These are phyloP conservation scores for Littorina saxatilis DNA, from an alignment of 1,140 invertebrate species.

Conservation along the genomic window DNA sequence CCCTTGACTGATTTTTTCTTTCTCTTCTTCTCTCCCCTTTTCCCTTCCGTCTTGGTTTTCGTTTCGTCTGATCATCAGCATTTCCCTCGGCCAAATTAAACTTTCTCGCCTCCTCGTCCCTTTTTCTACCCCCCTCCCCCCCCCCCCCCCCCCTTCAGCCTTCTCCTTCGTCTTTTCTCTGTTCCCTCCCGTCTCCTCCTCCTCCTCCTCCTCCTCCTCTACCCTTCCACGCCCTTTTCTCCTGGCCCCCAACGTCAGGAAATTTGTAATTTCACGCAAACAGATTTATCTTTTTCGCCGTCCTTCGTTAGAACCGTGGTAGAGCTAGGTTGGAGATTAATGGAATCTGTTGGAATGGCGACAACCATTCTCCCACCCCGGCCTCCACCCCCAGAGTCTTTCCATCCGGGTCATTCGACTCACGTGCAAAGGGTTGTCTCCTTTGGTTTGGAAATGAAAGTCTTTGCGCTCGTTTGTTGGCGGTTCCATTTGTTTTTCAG, in stretches of 20 bases:
- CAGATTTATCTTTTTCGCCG: slow-evolving; percentile 15
- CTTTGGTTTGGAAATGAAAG: background rate
- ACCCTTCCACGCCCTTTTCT: background rate
- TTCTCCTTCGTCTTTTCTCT: background rate
- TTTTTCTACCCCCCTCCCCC: background rate
- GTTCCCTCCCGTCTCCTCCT: background rate
- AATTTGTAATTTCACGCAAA: slow-evolving; percentile 26
- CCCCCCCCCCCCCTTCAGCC: background rate
- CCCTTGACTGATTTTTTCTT: background rate
- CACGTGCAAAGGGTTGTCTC: background rate
- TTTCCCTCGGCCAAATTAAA: background rate
- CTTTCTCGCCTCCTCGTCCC: background rate
- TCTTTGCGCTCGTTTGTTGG: background rate
- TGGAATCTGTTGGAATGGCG: background rate
- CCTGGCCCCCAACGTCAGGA: background rate
- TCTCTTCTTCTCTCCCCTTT: background rate
- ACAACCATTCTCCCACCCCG: background rate
- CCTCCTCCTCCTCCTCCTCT: background rate
- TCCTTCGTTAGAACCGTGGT: background rate
- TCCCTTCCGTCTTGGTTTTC: no score
- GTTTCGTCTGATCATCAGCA: background rate
- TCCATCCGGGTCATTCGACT: background rate
- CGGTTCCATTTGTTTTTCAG: background rate
- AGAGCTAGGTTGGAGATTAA: background rate
- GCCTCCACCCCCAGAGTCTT: background rate